These are phyloP conservation scores for Chydorus sphaericus DNA, from an alignment of 2,888 invertebrate species.

Conservation along the genomic window DNA sequence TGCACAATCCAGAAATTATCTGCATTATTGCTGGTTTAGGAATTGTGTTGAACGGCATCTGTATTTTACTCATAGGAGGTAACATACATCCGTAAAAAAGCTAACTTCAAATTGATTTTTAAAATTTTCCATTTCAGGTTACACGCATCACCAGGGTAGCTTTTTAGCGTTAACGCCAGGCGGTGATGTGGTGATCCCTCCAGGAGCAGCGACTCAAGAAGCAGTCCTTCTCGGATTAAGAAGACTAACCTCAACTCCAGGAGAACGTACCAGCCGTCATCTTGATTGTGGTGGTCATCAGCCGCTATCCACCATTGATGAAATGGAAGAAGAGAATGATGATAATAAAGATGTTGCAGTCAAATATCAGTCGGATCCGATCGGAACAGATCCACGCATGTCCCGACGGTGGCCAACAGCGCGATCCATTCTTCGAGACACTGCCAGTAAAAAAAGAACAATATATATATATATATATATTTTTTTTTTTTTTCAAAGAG, in stretches of 20 bases:
- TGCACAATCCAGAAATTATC: constrained; percentile 58
- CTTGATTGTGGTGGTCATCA: neutral
- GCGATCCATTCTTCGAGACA: neutral
- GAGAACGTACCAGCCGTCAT: constrained; percentile 51
- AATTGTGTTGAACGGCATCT: constrained; percentile 55
- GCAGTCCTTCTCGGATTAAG: constrained; percentile 32
- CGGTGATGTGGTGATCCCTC: constrained; percentile 46
- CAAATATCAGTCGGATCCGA: neutral
- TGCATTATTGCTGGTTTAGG: constrained; percentile 54
- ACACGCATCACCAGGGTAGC: constrained; percentile 54
- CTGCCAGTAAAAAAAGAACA: neutral
- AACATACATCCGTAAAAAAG: constrained; percentile 21
- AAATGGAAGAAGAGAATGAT: neutral
- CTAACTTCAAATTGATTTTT: neutral
- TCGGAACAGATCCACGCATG: neutral
- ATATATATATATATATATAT: too few species aligned
- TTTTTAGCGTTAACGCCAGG: constrained; percentile 46
- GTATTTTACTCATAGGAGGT: constrained; percentile 68
- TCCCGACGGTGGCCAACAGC: neutral
- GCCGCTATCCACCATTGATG: neutral
- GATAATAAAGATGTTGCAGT: too few species aligned
- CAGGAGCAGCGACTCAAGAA: constrained; percentile 31
- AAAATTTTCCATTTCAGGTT: constrained; percentile 30
- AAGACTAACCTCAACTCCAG: constrained; percentile 24
- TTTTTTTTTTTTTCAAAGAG: too few species aligned